Conservation (phyloP, 2,888 invertebrate genomes). For the Drosophila villosipedis region DNA sequence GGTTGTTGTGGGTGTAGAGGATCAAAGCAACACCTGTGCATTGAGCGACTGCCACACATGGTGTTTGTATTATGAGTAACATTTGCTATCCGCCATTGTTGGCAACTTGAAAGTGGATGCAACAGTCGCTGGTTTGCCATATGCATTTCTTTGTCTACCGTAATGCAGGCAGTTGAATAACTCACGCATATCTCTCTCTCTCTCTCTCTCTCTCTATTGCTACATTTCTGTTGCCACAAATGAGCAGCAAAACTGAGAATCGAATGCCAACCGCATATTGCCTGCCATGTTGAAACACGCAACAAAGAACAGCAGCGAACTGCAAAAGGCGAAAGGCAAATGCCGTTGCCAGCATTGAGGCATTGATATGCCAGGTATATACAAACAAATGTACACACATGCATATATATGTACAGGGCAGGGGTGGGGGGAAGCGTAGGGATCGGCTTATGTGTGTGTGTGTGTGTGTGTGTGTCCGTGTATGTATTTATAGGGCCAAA, state of each 20-base stretch:
- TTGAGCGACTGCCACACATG: conserved; percentile 17
- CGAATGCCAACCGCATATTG: conserved; percentile 18
- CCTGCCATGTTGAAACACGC: conserved; percentile 8
- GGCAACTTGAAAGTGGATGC: conserved; percentile 18
- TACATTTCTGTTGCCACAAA: conserved; percentile 17
- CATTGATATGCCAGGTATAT: conserved; percentile 8
- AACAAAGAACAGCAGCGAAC: conserved; percentile 2
- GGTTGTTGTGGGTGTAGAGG: not conserved
- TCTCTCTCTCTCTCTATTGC: not conserved
- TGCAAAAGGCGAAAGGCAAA: not conserved
- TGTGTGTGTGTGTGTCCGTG: not conserved
- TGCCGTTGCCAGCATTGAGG: conserved; percentile 2
- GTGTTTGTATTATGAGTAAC: conserved; percentile 39
- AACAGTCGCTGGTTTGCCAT: conserved; percentile 52
- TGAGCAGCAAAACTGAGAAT: conserved; percentile 33
- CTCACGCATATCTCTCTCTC: not conserved
- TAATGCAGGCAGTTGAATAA: not conserved
- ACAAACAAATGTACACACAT: not conserved
- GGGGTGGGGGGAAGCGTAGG: not conserved
- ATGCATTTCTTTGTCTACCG: conserved; percentile 59
- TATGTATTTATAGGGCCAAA: conserved; percentile 9
- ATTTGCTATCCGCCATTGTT: conserved; percentile 37
- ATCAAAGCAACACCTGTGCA: conserved; percentile 11
- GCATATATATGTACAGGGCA: too few species aligned
- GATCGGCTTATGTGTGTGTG: not conserved